Base-by-base conservation (phyloP, 2,113 vertebrate genomes). In the Corvus moneduloides region DNA sequence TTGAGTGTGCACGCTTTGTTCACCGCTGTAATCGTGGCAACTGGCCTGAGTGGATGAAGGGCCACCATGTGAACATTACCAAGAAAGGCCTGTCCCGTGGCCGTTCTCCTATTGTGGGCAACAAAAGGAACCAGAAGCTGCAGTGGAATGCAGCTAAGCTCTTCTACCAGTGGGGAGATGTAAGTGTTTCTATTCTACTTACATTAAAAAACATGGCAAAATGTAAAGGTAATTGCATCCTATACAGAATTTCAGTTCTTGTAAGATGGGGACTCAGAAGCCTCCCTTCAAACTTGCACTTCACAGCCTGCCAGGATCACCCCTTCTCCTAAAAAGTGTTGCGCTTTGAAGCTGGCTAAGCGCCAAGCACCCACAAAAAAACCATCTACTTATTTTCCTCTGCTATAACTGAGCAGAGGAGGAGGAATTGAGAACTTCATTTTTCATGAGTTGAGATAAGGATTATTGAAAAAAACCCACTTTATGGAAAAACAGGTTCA, bases 31-130 rank as follows among this genome's bases (percentile, higher is more conserved):
- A 99, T 75, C 99, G 99, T 3, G 99, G 99, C 84, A 99, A 99
- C 97, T 99, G 99, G 99, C 99, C 99, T 0, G 99, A 99, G 96
- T 99, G 99, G 99, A 99, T 99, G 99, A 99, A 99, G 91, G 99
- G 99, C 58, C 99, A 99, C 91, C 99, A 99, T 0, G 99, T 99
- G 8, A 99, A 99, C 79, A 99, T 99, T 68, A 99, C 99, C 35
- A 99, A 99, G 97, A 98, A 99, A 59, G 99, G 99, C 10, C 97
- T 99, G 32, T 99, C 99, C 71, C 98, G 99, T 15, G 99, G 99
- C 3, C 98, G 99, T 3, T 99, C 99, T 3, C 99, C 99, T 6
- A 96, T 99, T 0, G 99, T 99, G 89, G 99, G 99, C 79, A 99
- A 99, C 98, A 99, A 99, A 91, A 98, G 99, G 72, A 99, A 99